A percentile compares a stretch with the other conserved stretches of the same genome.
Evolutionary conservation across 2,113 vertebrate genomes (phyloP).

Genomic region (Toxotes jaculatrix): DNA sequence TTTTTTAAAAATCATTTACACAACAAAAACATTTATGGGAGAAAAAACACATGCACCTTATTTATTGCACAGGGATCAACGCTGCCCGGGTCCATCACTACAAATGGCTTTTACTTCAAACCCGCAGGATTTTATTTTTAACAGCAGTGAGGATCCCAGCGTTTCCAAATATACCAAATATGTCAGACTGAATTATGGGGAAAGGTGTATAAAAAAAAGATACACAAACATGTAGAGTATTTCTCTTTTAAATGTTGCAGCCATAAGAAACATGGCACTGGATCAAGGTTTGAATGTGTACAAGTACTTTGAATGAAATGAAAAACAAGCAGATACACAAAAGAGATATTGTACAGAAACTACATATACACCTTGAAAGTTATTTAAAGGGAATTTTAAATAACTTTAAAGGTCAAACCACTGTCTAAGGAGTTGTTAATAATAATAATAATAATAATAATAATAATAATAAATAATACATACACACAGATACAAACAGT

Average conservation of each 20-base stretch:
- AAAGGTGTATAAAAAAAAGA: constrained; percentile 41
- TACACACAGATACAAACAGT: neutral
- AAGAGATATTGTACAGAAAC: neutral
- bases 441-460: too few relatives aligned
- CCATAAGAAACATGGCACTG: neutral
- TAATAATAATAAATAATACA: neutral
- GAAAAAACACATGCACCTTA: neutral
- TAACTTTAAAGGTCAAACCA: neutral
- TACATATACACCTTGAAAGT: neutral
- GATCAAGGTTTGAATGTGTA: neutral
- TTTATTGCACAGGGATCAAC: constrained; percentile 15
- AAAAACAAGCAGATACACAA: neutral
- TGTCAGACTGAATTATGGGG: constrained; percentile 50
- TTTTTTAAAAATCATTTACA: constrained; percentile 27
- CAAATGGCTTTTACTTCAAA: constrained; percentile 3
- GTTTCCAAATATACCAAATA: constrained; percentile 41
- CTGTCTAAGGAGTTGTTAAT: too few relatives aligned
- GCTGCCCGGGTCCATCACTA: neutral
- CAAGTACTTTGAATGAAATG: neutral
- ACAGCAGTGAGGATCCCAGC: constrained; percentile 22
- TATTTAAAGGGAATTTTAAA: neutral
- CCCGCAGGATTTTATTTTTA: constrained; percentile 43
- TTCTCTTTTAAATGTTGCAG: constrained; percentile 18
- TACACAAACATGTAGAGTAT: constrained; percentile 41
- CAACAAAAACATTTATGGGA: neutral